phyloP scores from a whole-genome alignment of 2,888 invertebrate genomes.

The Emesis russula region DNA sequence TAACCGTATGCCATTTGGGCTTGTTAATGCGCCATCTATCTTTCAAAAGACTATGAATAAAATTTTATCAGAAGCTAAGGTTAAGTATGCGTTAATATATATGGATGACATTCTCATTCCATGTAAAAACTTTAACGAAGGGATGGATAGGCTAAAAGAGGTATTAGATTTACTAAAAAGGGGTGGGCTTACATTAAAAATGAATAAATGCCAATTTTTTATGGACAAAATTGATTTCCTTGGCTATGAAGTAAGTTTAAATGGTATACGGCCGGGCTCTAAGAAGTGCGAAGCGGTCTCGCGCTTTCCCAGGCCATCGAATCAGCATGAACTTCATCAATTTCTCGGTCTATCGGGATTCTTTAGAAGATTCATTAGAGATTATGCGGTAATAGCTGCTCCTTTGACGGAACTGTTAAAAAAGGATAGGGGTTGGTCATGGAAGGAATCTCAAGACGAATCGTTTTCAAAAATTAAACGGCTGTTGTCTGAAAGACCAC shows the following conservation, averaged over 20 bases:
- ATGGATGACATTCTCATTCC: constrained; percentile 74
- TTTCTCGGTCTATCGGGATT: constrained; percentile 57
- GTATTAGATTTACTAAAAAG: constrained; percentile 3
- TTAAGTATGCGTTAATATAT: constrained; percentile 66
- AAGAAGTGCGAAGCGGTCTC: constrained; percentile 50
- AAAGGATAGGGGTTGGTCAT: constrained; percentile 54
- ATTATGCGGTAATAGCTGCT: constrained; percentile 58
- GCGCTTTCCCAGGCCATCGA: constrained; percentile 31
- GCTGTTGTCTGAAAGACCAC: constrained; percentile 78
- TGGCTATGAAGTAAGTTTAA: constrained; percentile 75
- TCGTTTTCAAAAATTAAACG: constrained; percentile 62
- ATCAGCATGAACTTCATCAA: constrained; percentile 50
- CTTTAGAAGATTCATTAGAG: constrained; percentile 54
- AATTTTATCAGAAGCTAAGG: constrained; percentile 71
- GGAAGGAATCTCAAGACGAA: constrained; percentile 47
- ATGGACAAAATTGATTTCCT: constrained; percentile 72
- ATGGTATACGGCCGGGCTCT: constrained; percentile 79
- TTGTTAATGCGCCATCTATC: constrained; percentile 90
- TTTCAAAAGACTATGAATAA: constrained; percentile 90
- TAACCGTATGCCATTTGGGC: constrained; percentile 90
- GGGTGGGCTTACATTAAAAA: constrained; percentile 11
- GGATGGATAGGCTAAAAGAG: constrained; percentile 3
- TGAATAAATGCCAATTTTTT: constrained; percentile 28
- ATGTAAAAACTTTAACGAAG: neutral
- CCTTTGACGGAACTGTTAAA: constrained; percentile 59